Base-by-base conservation (phyloP, 2,113 vertebrate genomes). In the Lepisosteus oculatus region DNA sequence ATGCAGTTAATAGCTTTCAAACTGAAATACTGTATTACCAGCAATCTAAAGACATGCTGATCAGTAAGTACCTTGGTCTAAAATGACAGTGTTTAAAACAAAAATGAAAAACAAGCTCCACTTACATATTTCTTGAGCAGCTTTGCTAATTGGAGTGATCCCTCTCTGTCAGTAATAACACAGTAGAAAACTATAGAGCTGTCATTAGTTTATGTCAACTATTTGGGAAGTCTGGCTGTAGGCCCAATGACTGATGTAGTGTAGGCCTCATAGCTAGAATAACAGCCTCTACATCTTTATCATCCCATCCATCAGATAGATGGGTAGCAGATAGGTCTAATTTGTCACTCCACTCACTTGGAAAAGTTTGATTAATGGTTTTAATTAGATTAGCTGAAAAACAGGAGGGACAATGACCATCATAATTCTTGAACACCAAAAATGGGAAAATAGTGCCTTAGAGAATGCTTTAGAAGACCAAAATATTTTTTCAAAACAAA, bases 331-430 rank as follows among this genome's bases (percentile, higher is more conserved):
- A 70, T 55, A 72, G 63, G 68, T 57, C 77, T 85, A 84, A 90
- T 86, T 84, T 87, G 74, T 90, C 84, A 90, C 68, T 80, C 62
- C 65, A 61, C 76, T 74, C 74, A 71, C 77, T 82, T 75, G 68
- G 74, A 81, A 76, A 81, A 79, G 72, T 71, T 74, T 87, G 81
- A 92, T 82, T 86, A 86, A 90, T 87, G 77, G 67, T 75, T 89
- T 77, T 83, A 85, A 89, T 88, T 89, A 82, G 65, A 79, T 72
- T 72, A 83, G 66, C 9, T 72, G 70, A 0, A 76, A 74, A 65
- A 88, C 78, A 47, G 55, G 65, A 76, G 55, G 55, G 62, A 65
- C 42, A 72, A 29, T 15, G 41, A 56, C 51, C 55, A 77, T 78
- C 55, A 64, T 51, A 3, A 75, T 87, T 85, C 79, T 83, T 74